Evolutionary conservation across 2,888 invertebrate genomes (phyloP).

Genomic region (Acronicta aceris): DNA sequence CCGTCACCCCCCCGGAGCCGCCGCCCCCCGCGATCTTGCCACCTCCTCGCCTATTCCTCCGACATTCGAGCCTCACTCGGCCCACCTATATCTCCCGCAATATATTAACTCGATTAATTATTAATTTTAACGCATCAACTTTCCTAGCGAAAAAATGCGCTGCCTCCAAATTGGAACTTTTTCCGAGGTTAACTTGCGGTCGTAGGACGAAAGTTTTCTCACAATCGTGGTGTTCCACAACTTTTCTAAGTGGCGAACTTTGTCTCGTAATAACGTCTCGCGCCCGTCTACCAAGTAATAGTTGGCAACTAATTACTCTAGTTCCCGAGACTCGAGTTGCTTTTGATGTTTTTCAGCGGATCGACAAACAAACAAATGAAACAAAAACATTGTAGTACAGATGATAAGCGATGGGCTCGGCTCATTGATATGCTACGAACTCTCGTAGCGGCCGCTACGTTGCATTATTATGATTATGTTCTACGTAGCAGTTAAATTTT

Average conservation of each 20-base stretch:
- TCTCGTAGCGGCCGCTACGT: constrained; percentile 68
- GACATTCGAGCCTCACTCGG: constrained; percentile 68
- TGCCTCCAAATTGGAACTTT: constrained; percentile 59
- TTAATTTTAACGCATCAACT: constrained; percentile 73
- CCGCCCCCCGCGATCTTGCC: constrained; percentile 66
- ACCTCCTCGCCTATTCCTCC: constrained; percentile 68
- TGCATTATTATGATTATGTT: constrained; percentile 56
- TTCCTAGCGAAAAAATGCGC: constrained; percentile 56
- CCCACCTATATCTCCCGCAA: constrained; percentile 81
- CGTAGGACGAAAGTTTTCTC: constrained; percentile 53
- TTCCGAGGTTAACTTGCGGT: constrained; percentile 45
- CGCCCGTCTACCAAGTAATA: constrained; percentile 71
- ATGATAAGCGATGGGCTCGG: constrained; percentile 46
- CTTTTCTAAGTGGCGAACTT: constrained; percentile 74
- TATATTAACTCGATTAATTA: constrained; percentile 82
- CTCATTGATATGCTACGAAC: constrained; percentile 66
- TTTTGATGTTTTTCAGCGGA: constrained; percentile 56
- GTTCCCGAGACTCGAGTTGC: constrained; percentile 50
- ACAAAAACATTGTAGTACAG: constrained; percentile 45
- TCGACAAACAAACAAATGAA: constrained; percentile 36
- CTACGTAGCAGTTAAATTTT: constrained; percentile 59
- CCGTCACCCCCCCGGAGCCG: constrained; percentile 72
- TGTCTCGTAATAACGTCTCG: constrained; percentile 75
- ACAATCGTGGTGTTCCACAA: constrained; percentile 62
- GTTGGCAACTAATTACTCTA: constrained; percentile 67